A percentile compares a stretch with the other conserved stretches of the same genome.
These are phyloP conservation scores for Colossoma macropomum DNA, from an alignment of 2,113 vertebrate genomes.

Conservation along the genomic window DNA sequence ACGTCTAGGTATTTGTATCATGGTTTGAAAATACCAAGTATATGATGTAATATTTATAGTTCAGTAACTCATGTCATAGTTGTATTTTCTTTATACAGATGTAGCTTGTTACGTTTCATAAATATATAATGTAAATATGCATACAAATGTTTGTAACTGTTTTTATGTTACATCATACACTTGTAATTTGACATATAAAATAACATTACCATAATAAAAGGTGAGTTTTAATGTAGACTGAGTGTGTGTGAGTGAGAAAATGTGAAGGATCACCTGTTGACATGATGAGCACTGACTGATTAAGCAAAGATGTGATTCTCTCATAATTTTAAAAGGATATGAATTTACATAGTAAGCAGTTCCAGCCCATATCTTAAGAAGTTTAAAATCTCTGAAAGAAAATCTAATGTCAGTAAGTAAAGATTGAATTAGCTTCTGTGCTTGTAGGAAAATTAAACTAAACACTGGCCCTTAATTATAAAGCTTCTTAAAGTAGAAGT, in stretches of 20 bases:
- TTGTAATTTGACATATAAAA: conserved; percentile 92
- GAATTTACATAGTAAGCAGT: not conserved
- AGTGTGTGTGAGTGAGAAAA: not conserved
- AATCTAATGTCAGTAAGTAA: no score
- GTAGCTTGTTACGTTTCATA: conserved; percentile 89
- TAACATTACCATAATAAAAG: conserved; percentile 91
- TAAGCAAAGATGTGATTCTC: not conserved
- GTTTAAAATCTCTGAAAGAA: no score
- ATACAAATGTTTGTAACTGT: conserved; percentile 93
- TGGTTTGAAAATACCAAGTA: conserved; percentile 81
- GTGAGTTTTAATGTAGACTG: conserved; percentile 81
- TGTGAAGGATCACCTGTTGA: not conserved
- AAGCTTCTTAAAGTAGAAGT: no score
- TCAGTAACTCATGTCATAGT: conserved; percentile 86
- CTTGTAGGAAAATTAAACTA: no score
- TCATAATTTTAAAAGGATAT: not conserved
- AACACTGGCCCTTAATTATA: no score
- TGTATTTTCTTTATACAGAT: conserved; percentile 89
- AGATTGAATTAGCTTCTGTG: no score
- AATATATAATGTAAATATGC: conserved; percentile 96
- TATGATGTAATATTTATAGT: conserved; percentile 90
- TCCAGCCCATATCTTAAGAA: not conserved
- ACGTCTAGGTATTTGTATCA: conserved; percentile 77
- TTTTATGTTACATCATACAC: conserved; percentile 91
- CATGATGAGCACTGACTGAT: not conserved